Evolutionary conservation across 2,797 vertebrate genomes (phyloP), one percentile per base, ranked within the genome.

Genomic region (Gymnoscopelus braueri): DNA sequence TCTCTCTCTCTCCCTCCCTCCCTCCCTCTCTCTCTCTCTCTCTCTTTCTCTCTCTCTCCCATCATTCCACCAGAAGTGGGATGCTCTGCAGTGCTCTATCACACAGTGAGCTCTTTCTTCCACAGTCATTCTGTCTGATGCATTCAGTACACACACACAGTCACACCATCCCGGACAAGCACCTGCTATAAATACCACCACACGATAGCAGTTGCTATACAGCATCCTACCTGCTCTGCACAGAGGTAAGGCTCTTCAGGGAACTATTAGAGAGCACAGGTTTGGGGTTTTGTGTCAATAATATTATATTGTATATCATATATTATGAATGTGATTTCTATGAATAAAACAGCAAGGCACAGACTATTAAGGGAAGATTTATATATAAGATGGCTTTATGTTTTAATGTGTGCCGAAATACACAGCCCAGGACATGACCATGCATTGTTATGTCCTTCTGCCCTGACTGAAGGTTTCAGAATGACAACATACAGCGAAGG

Each of bases 201-300:
- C 44, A 70, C 24, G 60, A 53, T 51, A 78, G 23, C 68, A 74
- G 39, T 67, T 82, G 70, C 81, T 39, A 44, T 44, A 8, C 65
- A 69, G 82, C 79, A 78, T 78, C 77, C 69, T 74, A 54, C 1
- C 69, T 74, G 56, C 1, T 63, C 19, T 56, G 66, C 65, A 19
- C 24, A n/a, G 71, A 86, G 88, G 90, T 91, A 83, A 84, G 85
- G 66, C 10, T 69, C 49, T 13, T 59, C 12, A 26, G 15, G 62
- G 7, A 60, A 44, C 39, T 49, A n/a, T 52, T 51, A 11, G 3
- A 54, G 15, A 44, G 39, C 8, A 44, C 39, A 39, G 35, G 35
- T 6, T 39, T 39, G 7, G 35, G 35, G 19, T 19, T 19, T 19
- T 19, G 19, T 19, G 19, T 19, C 19, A 19, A 19, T 1, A 1